phyloP scores from a whole-genome alignment of 2,797 vertebrate species.

The Lindbergichthys nudifrons region DNA sequence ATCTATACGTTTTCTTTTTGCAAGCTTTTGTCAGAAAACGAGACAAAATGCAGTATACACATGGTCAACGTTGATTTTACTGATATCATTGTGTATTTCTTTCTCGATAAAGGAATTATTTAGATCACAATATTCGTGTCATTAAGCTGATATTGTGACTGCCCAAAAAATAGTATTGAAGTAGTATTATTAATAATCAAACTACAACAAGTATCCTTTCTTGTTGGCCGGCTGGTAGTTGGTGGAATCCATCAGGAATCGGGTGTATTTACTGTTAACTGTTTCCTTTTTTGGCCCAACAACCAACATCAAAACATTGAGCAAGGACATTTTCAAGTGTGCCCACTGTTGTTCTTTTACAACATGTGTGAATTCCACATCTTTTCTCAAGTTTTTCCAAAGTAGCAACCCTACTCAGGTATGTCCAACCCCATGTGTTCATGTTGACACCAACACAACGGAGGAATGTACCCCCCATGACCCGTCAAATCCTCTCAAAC shows the following conservation, averaged over 20 bases:
- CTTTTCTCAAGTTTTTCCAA: background rate
- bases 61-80: too few species aligned
- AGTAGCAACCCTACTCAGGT: conserved; percentile 26
- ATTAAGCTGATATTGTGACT: too few species aligned
- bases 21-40: too few species aligned
- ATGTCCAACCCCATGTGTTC: conserved; percentile 50
- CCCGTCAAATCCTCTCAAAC: conserved; percentile 76
- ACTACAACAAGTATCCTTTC: background rate
- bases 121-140: too few species aligned
- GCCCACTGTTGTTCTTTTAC: background rate
- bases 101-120: too few species aligned
- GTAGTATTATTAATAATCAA: too few species aligned
- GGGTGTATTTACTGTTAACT: background rate
- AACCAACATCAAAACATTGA: background rate
- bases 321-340: background rate
- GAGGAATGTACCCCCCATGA: conserved; percentile 51
- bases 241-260: conserved; percentile 18
- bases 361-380: conserved; percentile 9
- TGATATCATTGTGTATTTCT: too few species aligned
- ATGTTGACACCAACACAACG: conserved; percentile 56
- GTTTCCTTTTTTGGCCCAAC: background rate
- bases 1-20: too few species aligned
- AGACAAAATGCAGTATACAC: too few species aligned
- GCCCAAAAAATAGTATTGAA: too few species aligned
- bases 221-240: conserved; percentile 15